phyloP scores from a whole-genome alignment of 2,797 vertebrate genomes.

The Oreochromis mossambicus region DNA sequence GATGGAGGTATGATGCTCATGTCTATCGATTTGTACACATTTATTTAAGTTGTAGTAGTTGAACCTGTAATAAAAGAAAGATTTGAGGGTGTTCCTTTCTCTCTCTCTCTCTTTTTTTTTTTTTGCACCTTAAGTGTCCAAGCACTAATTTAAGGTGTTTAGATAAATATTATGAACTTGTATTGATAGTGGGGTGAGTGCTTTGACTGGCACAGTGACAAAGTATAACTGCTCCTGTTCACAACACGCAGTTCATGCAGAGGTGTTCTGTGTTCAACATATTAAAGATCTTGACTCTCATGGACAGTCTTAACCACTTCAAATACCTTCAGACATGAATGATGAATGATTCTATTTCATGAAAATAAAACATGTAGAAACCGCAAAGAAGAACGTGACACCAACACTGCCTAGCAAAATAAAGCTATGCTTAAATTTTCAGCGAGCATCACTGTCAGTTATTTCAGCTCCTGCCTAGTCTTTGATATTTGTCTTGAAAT shows the following conservation, averaged over 20 bases:
- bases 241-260: neutral
- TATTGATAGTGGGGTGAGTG: neutral
- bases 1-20: slow-evolving; percentile 87
- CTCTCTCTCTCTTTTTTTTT: accelerated
- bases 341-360: neutral
- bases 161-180: neutral
- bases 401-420: neutral
- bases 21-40: neutral
- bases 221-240: neutral
- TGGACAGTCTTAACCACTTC: neutral
- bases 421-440: neutral
- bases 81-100: neutral
- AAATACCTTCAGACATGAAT: neutral
- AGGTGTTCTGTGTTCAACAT: neutral
- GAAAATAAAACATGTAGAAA: neutral
- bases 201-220: neutral
- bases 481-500: neutral
- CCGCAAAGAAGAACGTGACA: neutral
- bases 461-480: neutral
- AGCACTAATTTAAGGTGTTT: neutral
- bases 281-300: neutral
- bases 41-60: neutral
- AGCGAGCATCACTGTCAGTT: neutral
- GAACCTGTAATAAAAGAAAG: neutral
- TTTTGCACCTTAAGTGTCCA: neutral